Evolutionary conservation across 1,140 invertebrate species (phyloP).

Genomic region (Anthonomus grandis): DNA sequence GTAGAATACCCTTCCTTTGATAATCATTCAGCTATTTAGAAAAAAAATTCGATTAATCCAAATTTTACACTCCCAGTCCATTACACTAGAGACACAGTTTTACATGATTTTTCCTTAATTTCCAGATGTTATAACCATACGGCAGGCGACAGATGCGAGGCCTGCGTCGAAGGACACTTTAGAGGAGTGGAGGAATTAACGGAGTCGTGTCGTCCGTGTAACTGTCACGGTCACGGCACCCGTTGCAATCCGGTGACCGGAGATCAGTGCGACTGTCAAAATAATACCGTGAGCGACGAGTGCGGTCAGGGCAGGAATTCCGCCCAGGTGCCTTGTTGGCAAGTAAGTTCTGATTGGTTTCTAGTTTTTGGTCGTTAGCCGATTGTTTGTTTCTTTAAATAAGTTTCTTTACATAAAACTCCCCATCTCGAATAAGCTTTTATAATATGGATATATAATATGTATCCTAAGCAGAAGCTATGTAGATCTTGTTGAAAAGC

Average conservation of each 20-base stretch:
- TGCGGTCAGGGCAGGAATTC: slow-evolving; percentile 72
- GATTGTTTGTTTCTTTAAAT: no score
- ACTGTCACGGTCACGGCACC: slow-evolving; percentile 93
- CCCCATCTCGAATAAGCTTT: no score
- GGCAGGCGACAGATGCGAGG: slow-evolving; percentile 77
- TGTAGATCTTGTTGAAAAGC: no score
- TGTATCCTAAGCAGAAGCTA: no score
- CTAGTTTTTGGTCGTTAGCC: no score
- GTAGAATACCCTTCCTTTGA: no score
- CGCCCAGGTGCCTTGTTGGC: slow-evolving; percentile 78
- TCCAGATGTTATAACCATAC: slow-evolving; percentile 77
- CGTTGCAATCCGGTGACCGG: slow-evolving; percentile 88
- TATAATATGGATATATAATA: no score
- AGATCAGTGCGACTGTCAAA: slow-evolving; percentile 89
- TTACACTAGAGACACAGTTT: no score
- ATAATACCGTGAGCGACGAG: slow-evolving; percentile 90
- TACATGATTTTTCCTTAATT: no score
- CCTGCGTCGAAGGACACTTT: slow-evolving; percentile 78
- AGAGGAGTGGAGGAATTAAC: slow-evolving; percentile 73
- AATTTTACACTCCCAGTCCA: no score
- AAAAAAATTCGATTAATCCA: no score
- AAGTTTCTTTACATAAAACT: not conserved
- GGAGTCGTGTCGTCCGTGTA: slow-evolving; percentile 69
- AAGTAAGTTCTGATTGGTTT: slow-evolving; percentile 35
- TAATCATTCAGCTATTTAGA: no score